These are phyloP conservation scores for Ichneumoninae sp. DNA, from an alignment of 2,888 invertebrate genomes.

Conservation along the genomic window DNA sequence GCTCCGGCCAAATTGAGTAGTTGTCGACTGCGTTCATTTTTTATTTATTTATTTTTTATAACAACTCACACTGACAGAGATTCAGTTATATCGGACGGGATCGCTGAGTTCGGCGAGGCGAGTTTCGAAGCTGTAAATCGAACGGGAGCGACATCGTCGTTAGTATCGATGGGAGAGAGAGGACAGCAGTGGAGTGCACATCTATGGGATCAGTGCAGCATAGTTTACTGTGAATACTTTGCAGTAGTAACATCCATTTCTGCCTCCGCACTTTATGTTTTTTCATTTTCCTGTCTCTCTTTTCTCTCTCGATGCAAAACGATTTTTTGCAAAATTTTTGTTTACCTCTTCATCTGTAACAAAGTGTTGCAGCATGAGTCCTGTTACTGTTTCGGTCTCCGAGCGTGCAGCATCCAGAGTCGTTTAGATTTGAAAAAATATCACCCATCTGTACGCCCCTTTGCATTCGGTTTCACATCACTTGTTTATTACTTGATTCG, in stretches of 20 bases:
- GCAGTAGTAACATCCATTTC: neutral
- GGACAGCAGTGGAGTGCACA: neutral
- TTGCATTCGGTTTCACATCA: neutral
- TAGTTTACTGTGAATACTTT: conserved; percentile 8
- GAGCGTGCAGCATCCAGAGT: neutral
- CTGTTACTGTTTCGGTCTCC: neutral
- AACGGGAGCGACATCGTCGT: conserved; percentile 50
- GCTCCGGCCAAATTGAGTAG: neutral
- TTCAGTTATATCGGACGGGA: conserved; percentile 18
- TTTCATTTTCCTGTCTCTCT: neutral
- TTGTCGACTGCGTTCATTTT: neutral
- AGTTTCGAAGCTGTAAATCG: conserved; percentile 45
- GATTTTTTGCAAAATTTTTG: conserved; percentile 3
- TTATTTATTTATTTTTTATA: conserved; percentile 13
- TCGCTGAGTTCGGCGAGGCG: neutral
- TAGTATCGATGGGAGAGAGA: conserved; percentile 38
- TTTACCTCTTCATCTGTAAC: neutral
- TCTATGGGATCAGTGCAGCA: neutral
- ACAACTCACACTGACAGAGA: neutral
- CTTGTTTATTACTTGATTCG: neutral
- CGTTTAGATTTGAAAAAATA: neutral
- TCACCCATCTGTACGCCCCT: neutral
- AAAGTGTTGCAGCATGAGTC: neutral
- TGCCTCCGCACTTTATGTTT: neutral
- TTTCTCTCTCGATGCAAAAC: neutral